Evolutionary conservation across 2,113 vertebrate species (phyloP).

Genomic region (Brevimyrus niger): DNA sequence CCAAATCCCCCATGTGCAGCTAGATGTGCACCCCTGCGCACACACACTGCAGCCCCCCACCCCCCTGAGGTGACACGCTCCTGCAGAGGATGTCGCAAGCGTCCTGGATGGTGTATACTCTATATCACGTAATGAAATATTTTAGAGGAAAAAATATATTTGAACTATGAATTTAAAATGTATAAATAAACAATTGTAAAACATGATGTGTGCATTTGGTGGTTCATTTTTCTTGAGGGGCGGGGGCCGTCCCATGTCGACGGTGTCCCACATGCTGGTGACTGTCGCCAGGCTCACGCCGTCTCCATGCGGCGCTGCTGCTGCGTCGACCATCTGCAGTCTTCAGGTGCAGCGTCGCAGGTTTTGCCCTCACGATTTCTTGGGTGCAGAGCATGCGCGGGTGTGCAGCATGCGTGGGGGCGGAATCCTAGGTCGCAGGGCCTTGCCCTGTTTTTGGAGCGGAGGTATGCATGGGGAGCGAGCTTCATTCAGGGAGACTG

Average conservation of each 20-base stretch:
- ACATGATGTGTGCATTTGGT: conserved; percentile 13
- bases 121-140: conserved; percentile 61
- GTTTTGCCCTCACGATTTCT: background rate
- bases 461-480: background rate
- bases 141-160: conserved; percentile 62
- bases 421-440: background rate
- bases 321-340: background rate
- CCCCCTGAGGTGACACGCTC: background rate
- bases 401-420: background rate
- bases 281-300: background rate
- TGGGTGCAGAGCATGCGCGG: background rate
- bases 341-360: background rate
- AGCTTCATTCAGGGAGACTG: background rate
- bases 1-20: background rate
- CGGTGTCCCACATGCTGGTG: background rate
- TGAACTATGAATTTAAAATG: conserved; percentile 58
- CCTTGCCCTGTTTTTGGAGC: background rate
- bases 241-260: background rate
- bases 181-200: conserved; percentile 59
- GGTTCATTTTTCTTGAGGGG: background rate
- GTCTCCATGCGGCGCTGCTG: background rate
- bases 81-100: conserved; percentile 29
- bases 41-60: background rate
- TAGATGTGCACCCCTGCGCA: background rate
- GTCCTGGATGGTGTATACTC: conserved; percentile 55